Evolutionary conservation across 2,797 vertebrate species (phyloP).

Genomic region (Selene dorsalis): DNA sequence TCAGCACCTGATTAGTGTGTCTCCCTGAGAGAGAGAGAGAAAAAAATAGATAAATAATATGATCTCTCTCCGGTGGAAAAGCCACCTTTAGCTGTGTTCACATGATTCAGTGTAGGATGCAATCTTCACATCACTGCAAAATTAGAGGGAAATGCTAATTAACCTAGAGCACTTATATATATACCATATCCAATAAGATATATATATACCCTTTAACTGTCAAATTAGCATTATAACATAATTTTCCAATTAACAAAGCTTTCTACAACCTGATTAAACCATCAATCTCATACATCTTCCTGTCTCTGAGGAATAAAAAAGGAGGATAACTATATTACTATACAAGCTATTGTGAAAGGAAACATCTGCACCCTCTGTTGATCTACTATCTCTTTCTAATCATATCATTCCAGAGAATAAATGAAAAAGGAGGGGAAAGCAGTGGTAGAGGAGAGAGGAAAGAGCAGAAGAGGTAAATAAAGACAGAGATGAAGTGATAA

Average conservation of each 20-base stretch:
- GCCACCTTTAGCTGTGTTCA: conserved; percentile 2
- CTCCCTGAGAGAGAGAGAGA: conserved; percentile 4
- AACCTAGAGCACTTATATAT: conserved; percentile 44
- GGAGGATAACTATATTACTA: conserved; percentile 42
- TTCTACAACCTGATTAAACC: conserved; percentile 64
- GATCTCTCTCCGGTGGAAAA: conserved; percentile 1
- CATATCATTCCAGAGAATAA: conserved; percentile 49
- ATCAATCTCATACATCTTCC: conserved; percentile 50
- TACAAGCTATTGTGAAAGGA: conserved; percentile 25
- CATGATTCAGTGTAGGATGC: conserved; percentile 23
- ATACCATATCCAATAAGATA: conserved; percentile 41
- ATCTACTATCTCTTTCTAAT: conserved; percentile 53
- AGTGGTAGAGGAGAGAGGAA: conserved; percentile 23
- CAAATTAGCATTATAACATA: conserved; percentile 60
- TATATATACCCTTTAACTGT: conserved; percentile 49
- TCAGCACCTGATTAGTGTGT: conserved; percentile 9
- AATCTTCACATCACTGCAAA: conserved; percentile 34
- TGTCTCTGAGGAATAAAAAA: conserved; percentile 46
- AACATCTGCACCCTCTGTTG: conserved; percentile 54
- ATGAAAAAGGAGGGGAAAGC: conserved; percentile 45
- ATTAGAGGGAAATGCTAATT: conserved; percentile 58
- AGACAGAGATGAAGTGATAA: conserved; percentile 72
- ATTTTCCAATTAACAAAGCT: conserved; percentile 69
- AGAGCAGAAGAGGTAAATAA: conserved; percentile 63
- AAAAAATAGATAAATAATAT: no score